Base-by-base conservation (phyloP, 2,888 invertebrate species). In the Eupeodes latifasciatus region DNA sequence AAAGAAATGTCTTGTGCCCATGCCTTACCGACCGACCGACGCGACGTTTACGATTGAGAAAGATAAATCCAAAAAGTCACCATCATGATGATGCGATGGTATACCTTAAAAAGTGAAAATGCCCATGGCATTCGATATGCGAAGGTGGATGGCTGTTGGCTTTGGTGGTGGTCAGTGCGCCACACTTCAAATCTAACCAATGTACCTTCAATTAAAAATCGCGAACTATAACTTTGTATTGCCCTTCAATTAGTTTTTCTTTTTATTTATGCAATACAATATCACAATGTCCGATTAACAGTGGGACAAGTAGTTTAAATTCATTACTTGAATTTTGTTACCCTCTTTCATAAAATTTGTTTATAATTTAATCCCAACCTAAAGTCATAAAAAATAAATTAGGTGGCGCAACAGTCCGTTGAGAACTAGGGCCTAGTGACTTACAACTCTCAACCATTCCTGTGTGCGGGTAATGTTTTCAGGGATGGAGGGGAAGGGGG, bases 171-270 rank as follows among this genome's bases (percentile, higher is more conserved):
- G 82, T 82, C 82, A 83, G 53, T 79, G 79, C 79, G 79, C 79
- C 75, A 75, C 79, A 55, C 72, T 44, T 57, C 19, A 12, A 55
- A 55, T 57, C 27, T 27, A 59, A 61, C 16, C 57, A 80, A 79
- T 75, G 76, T 76, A 76, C 55, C 75, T 80, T 72, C 76, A 79
- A 80, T 87, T 75, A 53, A 87, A 78, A 69, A 44, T 59, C 44
- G 66, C 64, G 71, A 64, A 81, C 64, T 19, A 36, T 51, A 82
- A 57, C 55, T 64, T 72, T 59, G 36, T 71, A 53, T 59, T 64
- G 83, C 87, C 87, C 87, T 87, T 87, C 76, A 80, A 83, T 81
- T 78, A 53, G 53, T 71, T n/a, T 36, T 27, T 53, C 12, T 62
- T 62, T 64, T 19, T 36, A 40, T 74, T 40, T 74, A 2, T 69